Conservation (phyloP, 1,140 invertebrate genomes). For the Nasonia longicornis region DNA sequence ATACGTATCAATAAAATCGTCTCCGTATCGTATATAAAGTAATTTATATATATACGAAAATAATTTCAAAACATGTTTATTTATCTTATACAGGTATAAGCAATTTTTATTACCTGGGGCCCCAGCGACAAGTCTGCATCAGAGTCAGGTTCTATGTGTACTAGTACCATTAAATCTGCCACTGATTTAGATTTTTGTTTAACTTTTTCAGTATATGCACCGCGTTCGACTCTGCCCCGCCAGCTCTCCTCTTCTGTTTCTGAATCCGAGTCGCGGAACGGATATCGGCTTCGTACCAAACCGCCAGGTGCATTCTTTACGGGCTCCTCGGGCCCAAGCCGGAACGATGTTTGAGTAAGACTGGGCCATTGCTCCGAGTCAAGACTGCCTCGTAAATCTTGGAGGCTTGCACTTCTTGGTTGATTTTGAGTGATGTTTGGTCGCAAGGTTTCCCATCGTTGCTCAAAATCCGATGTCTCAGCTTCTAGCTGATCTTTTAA, state of each 20-base stretch:
- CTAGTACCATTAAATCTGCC: conserved; percentile 80
- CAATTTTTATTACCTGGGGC: conserved; percentile 54
- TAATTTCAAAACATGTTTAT: not conserved
- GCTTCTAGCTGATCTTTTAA: conserved; percentile 57
- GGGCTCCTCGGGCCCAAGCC: conserved; percentile 61
- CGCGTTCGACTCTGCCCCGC: conserved; percentile 74
- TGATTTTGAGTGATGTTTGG: conserved; percentile 69
- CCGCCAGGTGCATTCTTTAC: conserved; percentile 57
- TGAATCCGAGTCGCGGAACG: conserved; percentile 69
- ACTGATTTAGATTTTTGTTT: conserved; percentile 80
- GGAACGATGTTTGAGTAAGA: conserved; percentile 60
- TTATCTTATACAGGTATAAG: not conserved
- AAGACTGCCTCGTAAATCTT: conserved; percentile 69
- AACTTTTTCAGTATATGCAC: conserved; percentile 77
- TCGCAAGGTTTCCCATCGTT: conserved; percentile 75
- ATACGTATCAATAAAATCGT: not conserved
- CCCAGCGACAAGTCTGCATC: conserved; percentile 71
- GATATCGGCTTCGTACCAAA: conserved; percentile 16
- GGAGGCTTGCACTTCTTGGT: conserved; percentile 68
- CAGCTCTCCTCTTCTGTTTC: conserved; percentile 79
- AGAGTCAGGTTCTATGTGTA: conserved; percentile 78
- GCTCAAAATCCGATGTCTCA: conserved; percentile 74
- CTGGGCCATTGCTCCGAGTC: conserved; percentile 65
- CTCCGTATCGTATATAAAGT: not conserved
- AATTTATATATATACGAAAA: not conserved